Base-by-base conservation (phyloP, 2,113 vertebrate genomes). In the Oreochromis tanganicae region DNA sequence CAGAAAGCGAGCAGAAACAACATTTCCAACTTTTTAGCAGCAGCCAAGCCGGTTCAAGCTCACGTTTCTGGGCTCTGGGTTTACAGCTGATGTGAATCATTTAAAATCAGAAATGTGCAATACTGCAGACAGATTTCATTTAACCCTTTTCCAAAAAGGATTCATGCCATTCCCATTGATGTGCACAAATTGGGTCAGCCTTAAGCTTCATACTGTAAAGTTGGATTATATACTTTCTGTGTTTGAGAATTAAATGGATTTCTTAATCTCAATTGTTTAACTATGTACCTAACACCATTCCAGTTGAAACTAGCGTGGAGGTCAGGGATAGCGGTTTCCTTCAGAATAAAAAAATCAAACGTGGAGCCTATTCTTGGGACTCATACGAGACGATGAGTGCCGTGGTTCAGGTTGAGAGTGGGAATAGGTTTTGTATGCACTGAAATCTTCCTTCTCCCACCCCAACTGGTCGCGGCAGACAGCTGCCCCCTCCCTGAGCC, bases 21-120 rank as follows among this genome's bases (percentile, higher is more conserved):
- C 8, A 27, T 27, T 73, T 46, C 66, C 38, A 73, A 46, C 38
- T 17, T 46, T 73, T 73, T 46, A 73, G 21, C 41, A 17, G 8
- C 2, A 0, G 3, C 8, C 13, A 27, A 27, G 8, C 13, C 0
- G 5, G 38, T 46, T 73, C 21, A 73, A 48, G 9, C 8, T 48
- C 71, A 29, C 6, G 2, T 73, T 73, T 73, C 68, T 73, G 21
- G 14, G 41, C 14, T 73, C 7, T 71, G n/a, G 21, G 14, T 24
- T 73, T 17, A 24, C 21, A 14, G 13, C 38, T 46, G 24, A 73
- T 66, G 34, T 0, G 4, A 66, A 66, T 66, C 6, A 66, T 66
- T 38, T 66, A 66, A 66, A 66, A 66, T 66, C 8, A 41, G 36
- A 71, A 71, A 41, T 24, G 36, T 43, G 66, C n/a, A 71, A 68